Evolutionary conservation across 2,113 vertebrate species (phyloP).

Genomic region (Callospermophilus lateralis): DNA sequence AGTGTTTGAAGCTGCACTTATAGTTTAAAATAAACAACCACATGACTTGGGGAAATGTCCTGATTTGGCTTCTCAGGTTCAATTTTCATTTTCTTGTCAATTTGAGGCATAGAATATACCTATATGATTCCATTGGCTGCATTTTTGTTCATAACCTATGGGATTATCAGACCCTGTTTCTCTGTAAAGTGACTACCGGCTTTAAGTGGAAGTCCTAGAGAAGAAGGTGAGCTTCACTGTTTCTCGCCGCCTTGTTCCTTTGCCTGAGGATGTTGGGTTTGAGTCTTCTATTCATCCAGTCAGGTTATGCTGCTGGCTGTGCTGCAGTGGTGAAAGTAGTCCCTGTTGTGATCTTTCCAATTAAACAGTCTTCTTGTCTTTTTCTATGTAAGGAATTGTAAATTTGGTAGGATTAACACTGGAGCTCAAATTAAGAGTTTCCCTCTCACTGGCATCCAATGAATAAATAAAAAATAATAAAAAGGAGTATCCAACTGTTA

Average conservation of each 20-base stretch:
- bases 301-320: neutral
- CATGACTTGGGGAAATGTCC: neutral
- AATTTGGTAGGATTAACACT: neutral
- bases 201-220: neutral
- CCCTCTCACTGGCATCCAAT: neutral
- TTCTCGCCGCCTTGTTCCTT: neutral
- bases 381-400: neutral
- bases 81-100: constrained; percentile 1
- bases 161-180: neutral
- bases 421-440: neutral
- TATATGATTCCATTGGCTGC: neutral
- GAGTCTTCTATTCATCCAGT: too few species aligned
- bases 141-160: neutral
- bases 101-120: neutral
- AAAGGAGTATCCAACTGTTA: neutral
- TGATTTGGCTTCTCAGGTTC: neutral
- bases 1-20: neutral
- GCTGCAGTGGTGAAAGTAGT: neutral
- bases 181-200: neutral
- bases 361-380: fast-evolving
- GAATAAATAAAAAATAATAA: neutral
- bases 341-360: neutral
- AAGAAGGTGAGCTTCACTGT: neutral
- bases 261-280: too few species aligned
- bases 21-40: neutral